These are phyloP conservation scores for Anthophora plumipes DNA, from an alignment of 2,888 invertebrate genomes.

Conservation along the genomic window DNA sequence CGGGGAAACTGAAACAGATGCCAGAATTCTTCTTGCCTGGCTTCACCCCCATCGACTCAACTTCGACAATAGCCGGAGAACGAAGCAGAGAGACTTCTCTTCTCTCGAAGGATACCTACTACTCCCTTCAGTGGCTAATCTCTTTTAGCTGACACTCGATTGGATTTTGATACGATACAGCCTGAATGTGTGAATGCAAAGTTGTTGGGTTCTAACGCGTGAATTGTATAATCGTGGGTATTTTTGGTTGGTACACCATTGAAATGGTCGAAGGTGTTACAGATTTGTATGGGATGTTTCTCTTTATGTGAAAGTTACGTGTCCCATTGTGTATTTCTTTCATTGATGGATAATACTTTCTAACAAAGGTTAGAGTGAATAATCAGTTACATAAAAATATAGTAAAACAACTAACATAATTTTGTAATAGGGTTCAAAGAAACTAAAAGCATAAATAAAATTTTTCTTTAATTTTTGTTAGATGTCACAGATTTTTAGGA, in stretches of 20 bases:
- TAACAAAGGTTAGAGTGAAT: too few relatives aligned
- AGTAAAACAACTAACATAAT: too few relatives aligned
- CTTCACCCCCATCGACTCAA: slow-evolving; percentile 75
- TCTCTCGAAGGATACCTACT: slow-evolving; percentile 38
- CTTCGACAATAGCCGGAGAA: slow-evolving; percentile 63
- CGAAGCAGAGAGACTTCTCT: slow-evolving; percentile 34
- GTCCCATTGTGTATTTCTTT: too few relatives aligned
- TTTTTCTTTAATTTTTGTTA: too few relatives aligned
- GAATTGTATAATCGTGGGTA: not conserved
- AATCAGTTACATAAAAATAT: too few relatives aligned
- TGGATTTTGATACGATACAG: slow-evolving; percentile 17
- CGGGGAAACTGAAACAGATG: slow-evolving; percentile 80
- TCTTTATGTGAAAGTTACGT: too few relatives aligned
- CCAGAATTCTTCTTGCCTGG: slow-evolving; percentile 72
- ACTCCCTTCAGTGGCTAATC: slow-evolving; percentile 53
- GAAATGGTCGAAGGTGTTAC: not conserved
- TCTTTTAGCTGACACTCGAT: slow-evolving; percentile 48
- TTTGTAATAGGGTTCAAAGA: too few relatives aligned
- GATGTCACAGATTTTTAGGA: too few relatives aligned
- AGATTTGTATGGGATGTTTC: too few relatives aligned
- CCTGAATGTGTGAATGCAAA: slow-evolving; percentile 19
- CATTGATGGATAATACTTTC: too few relatives aligned
- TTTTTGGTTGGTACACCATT: not conserved
- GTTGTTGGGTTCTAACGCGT: slow-evolving; percentile 3
- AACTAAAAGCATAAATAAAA: too few relatives aligned